These are phyloP conservation scores for Andrena hattorfiana DNA, from an alignment of 2,888 invertebrate genomes.

Conservation along the genomic window DNA sequence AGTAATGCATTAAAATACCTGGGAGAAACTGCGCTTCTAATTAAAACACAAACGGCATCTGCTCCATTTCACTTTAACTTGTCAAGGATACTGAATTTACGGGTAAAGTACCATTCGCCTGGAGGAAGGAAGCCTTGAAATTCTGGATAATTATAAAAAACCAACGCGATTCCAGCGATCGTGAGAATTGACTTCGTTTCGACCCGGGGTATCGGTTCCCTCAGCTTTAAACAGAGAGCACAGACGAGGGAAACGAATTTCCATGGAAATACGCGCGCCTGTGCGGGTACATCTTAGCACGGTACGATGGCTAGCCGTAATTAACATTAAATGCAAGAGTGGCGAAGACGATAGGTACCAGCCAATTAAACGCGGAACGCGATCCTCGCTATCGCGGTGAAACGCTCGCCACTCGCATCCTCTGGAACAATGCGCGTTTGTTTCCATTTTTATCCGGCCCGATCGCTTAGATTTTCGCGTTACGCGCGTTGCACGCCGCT, in stretches of 20 bases:
- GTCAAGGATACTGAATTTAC: background rate
- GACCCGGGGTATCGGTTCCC: background rate
- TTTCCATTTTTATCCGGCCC: slow-evolving; percentile 21
- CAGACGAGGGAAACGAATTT: background rate
- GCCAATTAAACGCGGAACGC: slow-evolving; percentile 9
- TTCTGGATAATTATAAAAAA: background rate
- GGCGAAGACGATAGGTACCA: background rate
- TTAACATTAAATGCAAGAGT: slow-evolving; percentile 21
- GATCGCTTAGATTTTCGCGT: slow-evolving; percentile 14
- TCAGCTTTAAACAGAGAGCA: background rate
- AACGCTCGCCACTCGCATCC: slow-evolving; percentile 4
- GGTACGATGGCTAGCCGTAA: slow-evolving; percentile 9
- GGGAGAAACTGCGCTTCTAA: background rate
- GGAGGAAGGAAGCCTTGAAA: background rate
- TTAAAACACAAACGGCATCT: background rate
- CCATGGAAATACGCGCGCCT: background rate
- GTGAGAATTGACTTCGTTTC: background rate
- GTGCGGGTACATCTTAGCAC: background rate
- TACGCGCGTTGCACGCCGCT: background rate
- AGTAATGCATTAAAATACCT: background rate
- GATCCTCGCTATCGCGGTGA: background rate
- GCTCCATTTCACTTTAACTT: background rate
- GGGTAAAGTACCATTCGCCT: background rate
- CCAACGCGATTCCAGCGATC: background rate
- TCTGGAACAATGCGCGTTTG: slow-evolving; percentile 7